Base-by-base conservation (phyloP, 2,113 vertebrate species). In the Oreochromis niloticus region DNA sequence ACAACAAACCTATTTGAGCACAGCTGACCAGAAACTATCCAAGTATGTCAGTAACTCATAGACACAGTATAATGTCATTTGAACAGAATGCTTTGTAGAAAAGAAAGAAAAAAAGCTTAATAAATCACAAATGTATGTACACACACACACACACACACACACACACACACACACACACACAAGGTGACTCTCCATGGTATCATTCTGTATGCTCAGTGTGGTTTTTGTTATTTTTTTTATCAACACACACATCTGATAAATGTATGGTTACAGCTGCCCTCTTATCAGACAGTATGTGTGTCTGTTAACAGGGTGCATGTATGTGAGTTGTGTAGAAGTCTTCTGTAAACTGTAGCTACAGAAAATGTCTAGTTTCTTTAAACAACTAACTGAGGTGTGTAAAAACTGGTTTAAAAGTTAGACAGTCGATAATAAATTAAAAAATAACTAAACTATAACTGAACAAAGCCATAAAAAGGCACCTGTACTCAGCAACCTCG, bases 201-300 rank as follows among this genome's bases (percentile, higher is more conserved):
- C 56, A 59, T 27, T 63, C 30, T 34, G 30, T 2, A 32, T 32
- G 30, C 59, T 36, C 59, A 36, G 9, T 36, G 32, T 19, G 16
- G 0, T 1, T 1, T 19, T 30, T 4, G 5, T 14, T 6, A 6
- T 52, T 5, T 3, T 9, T 34, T 36, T 55, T 19, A n/a, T 34
- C 30, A 63, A 34, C 6, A 0, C 34, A 66, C 61, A 13, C 3
- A 13, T 22, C 22, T 22, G 6, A 22, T n/a, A 63, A n/a, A 36
- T 36, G 32, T 3, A 36, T 68, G 36, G 36, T 68, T 68, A 22
- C 17, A 11, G 32, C 32, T 63, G 9, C 11, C 10, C 19, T 66
- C 19, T 66, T 59, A 59, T 59, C 57, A 59, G 57, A 59, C 57
- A 32, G 4, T 61, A 39, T 66, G 61, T 66, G 10, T 66, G 10